Evolutionary conservation across 92 coral and sea anemone species (phyloP).

Genomic region (Zoanthus gigantus): DNA sequence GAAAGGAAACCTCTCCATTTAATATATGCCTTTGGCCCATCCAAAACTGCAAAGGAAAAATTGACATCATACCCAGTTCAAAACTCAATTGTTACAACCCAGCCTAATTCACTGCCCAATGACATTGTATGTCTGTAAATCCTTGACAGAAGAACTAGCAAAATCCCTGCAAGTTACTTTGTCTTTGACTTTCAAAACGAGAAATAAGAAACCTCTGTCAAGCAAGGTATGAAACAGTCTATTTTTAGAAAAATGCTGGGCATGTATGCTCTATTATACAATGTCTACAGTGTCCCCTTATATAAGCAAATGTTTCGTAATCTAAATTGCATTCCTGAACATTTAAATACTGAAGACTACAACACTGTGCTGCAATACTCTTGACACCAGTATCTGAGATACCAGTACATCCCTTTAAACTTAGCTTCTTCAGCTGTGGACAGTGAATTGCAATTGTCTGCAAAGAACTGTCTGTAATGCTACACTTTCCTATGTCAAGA

Average conservation of each 20-base stretch:
- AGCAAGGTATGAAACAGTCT: no score
- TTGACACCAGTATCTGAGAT: conserved; percentile 85
- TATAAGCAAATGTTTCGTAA: conserved; percentile 84
- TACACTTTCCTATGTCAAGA: conserved; percentile 95
- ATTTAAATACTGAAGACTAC: conserved; percentile 90
- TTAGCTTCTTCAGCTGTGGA: conserved; percentile 96
- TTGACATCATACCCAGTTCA: no score
- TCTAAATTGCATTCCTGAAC: conserved; percentile 92
- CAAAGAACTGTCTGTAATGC: conserved; percentile 89
- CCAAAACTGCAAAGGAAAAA: no score
- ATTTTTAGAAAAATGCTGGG: conserved; percentile 83
- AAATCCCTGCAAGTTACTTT: no score
- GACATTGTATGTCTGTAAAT: no score
- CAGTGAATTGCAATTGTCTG: conserved; percentile 95
- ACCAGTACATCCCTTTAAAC: conserved; percentile 84
- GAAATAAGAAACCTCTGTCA: no score
- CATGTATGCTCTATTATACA: conserved; percentile 97
- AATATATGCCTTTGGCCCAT: no score
- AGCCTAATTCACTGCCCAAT: no score
- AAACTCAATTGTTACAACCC: no score
- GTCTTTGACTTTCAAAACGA: no score
- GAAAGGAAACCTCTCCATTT: no score
- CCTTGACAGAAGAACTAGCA: no score
- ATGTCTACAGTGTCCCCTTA: conserved; percentile 89
- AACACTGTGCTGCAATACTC: conserved; percentile 93